These are phyloP conservation scores for Pholis gunnellus DNA, from an alignment of 2,113 vertebrate species.

Conservation along the genomic window DNA sequence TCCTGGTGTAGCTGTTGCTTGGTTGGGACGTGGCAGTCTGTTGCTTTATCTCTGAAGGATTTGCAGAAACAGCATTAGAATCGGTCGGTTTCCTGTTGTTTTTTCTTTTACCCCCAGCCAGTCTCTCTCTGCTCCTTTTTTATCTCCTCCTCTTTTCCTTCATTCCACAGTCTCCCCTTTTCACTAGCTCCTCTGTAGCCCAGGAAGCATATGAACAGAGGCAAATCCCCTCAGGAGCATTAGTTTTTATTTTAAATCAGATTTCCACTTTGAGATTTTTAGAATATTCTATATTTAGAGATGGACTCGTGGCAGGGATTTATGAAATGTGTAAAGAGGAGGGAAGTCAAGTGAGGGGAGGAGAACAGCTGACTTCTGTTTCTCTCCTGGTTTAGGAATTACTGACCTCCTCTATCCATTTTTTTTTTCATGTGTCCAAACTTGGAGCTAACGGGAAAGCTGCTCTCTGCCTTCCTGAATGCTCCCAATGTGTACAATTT, in stretches of 20 bases:
- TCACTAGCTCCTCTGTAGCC: slow-evolving; percentile 66
- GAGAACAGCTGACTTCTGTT: slow-evolving; percentile 78
- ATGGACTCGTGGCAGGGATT: slow-evolving; percentile 53
- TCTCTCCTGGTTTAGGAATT: slow-evolving; percentile 70
- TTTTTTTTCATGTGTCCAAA: slow-evolving; percentile 64
- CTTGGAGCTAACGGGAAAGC: slow-evolving; percentile 79
- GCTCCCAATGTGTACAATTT: slow-evolving; percentile 86
- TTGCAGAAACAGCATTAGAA: slow-evolving; percentile 76
- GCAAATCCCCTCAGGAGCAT: slow-evolving; percentile 34
- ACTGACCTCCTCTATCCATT: slow-evolving; percentile 62
- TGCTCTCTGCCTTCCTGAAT: slow-evolving; percentile 83
- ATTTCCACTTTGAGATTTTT: slow-evolving; percentile 25
- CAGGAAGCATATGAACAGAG: slow-evolving; percentile 40
- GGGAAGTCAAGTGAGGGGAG: slow-evolving; percentile 62
- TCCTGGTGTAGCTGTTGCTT: neutral
- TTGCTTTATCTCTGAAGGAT: slow-evolving; percentile 67
- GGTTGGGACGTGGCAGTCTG: slow-evolving; percentile 44
- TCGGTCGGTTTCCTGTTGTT: slow-evolving; percentile 79
- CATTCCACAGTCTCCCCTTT: slow-evolving; percentile 76
- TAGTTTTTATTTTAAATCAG: slow-evolving; percentile 19
- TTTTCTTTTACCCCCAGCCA: slow-evolving; percentile 64
- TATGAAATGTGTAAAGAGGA: slow-evolving; percentile 61
- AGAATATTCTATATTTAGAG: slow-evolving; percentile 30
- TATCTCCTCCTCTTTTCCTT: slow-evolving; percentile 82
- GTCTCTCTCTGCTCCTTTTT: slow-evolving; percentile 64